A percentile compares a stretch with the other conserved stretches of the same genome.
phyloP scores from a whole-genome alignment of 2,888 invertebrate genomes.

The Hyles lineata region DNA sequence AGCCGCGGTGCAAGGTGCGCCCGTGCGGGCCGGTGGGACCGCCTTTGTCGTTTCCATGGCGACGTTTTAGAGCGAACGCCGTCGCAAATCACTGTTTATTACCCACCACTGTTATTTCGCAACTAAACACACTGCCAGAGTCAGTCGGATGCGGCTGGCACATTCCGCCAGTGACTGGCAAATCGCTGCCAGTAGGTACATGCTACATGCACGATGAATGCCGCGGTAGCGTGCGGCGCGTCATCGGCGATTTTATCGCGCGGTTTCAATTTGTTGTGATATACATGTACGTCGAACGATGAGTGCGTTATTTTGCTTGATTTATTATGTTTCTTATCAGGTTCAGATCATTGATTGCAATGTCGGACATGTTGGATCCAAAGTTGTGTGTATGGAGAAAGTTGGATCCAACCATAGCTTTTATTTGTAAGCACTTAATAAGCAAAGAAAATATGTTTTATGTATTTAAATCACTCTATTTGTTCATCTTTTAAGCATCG shows the following conservation, averaged over 20 bases:
- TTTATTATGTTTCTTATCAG: slow-evolving; percentile 11
- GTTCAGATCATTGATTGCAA: slow-evolving; percentile 4
- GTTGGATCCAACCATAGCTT: background rate
- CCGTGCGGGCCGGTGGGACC: slow-evolving; percentile 57
- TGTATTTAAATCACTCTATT: too few relatives aligned
- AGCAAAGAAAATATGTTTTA: too few relatives aligned
- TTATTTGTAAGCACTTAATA: background rate
- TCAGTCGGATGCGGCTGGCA: slow-evolving; percentile 11
- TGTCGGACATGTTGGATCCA: background rate
- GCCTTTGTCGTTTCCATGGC: slow-evolving; percentile 69
- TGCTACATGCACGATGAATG: slow-evolving; percentile 7
- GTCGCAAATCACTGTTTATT: slow-evolving; percentile 76
- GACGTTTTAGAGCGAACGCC: slow-evolving; percentile 60
- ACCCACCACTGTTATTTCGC: slow-evolving; percentile 57
- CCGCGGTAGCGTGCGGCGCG: slow-evolving; percentile 7
- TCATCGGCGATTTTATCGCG: slow-evolving; percentile 20
- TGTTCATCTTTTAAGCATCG: too few relatives aligned
- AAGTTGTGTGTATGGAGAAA: background rate
- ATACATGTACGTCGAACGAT: slow-evolving; percentile 11
- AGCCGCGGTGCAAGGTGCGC: slow-evolving; percentile 43
- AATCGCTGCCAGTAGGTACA: slow-evolving; percentile 16
- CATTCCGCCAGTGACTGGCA: slow-evolving; percentile 29
- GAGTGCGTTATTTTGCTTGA: slow-evolving; percentile 18
- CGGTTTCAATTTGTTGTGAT: slow-evolving; percentile 18
- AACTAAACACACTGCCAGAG: slow-evolving; percentile 48